phyloP scores from a whole-genome alignment of 2,113 vertebrate genomes.

The Sinocyclocheilus maitianheensis region DNA sequence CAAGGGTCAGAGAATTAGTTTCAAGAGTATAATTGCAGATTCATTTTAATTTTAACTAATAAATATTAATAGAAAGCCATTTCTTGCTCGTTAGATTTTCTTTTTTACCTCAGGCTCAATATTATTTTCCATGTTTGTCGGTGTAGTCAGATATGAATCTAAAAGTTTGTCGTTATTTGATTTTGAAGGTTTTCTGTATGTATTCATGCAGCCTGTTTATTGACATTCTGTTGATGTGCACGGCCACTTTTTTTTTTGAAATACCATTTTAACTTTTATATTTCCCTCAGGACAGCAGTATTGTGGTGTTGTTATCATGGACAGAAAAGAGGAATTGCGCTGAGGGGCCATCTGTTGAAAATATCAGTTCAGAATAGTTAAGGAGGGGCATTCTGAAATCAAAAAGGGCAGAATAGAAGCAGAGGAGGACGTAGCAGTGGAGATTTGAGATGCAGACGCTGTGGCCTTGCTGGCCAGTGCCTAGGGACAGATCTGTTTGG shows the following conservation, averaged over 20 bases:
- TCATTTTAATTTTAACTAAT: background rate
- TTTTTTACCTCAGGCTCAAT: background rate
- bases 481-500: slow-evolving; percentile 30
- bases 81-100: background rate
- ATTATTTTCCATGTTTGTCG: background rate
- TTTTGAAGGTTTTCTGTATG: background rate
- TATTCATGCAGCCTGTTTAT: background rate
- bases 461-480: slow-evolving; percentile 6
- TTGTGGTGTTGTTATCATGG: background rate
- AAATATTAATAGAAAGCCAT: background rate
- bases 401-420: background rate
- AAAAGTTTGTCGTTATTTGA: background rate
- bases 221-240: background rate
- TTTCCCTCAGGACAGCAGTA: background rate
- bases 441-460: slow-evolving; percentile 32
- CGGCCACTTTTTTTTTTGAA: background rate
- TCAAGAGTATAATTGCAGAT: background rate
- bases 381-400: background rate
- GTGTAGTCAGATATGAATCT: background rate
- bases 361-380: background rate
- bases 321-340: background rate
- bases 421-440: background rate
- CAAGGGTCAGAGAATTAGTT: background rate
- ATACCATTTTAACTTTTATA: background rate
- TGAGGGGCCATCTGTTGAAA: background rate